Evolutionary conservation across 64 coral and sea anemone genomes (phyloP).

Genomic region (Montipora foliosa): DNA sequence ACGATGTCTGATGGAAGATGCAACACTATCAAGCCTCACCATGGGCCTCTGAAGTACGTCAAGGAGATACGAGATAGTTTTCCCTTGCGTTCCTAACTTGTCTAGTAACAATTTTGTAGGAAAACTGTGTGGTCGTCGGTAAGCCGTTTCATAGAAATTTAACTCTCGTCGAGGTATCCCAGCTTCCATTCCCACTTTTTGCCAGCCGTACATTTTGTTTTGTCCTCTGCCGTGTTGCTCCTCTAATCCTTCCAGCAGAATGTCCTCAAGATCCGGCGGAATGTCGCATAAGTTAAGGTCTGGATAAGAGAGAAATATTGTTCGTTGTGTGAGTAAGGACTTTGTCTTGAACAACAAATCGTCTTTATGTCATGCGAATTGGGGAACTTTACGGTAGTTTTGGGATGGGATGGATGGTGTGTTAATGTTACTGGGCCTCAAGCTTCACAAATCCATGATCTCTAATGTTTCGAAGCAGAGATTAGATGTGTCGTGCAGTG

Average conservation of each 20-base stretch:
- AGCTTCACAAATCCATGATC: too few relatives aligned
- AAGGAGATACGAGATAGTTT: slow-evolving; percentile 6
- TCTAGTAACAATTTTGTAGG: slow-evolving; percentile 8
- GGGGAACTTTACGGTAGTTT: too few relatives aligned
- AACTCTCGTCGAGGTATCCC: slow-evolving; percentile 1
- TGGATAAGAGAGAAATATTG: not conserved
- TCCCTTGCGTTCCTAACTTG: slow-evolving; percentile 11
- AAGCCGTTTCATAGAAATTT: not conserved
- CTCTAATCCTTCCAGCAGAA: not conserved
- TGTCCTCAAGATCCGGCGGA: slow-evolving; percentile 16
- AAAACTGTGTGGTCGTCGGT: not conserved
- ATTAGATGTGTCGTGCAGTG: too few relatives aligned
- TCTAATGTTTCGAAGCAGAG: too few relatives aligned
- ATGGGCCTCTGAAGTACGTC: not conserved
- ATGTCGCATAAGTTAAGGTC: slow-evolving; percentile 26
- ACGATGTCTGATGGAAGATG: slow-evolving; percentile 8
- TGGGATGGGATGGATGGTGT: too few relatives aligned
- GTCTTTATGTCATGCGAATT: too few relatives aligned
- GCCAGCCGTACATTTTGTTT: not conserved
- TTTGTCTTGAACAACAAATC: not conserved
- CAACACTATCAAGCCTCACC: slow-evolving; percentile 11
- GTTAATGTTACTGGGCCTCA: too few relatives aligned
- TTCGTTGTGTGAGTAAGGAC: not conserved
- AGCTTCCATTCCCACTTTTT: not conserved
- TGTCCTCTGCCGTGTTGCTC: not conserved